Evolutionary conservation across 2,113 vertebrate species (phyloP), one percentile per base, ranked within the genome.

Genomic region (Pituophis catenifer): DNA sequence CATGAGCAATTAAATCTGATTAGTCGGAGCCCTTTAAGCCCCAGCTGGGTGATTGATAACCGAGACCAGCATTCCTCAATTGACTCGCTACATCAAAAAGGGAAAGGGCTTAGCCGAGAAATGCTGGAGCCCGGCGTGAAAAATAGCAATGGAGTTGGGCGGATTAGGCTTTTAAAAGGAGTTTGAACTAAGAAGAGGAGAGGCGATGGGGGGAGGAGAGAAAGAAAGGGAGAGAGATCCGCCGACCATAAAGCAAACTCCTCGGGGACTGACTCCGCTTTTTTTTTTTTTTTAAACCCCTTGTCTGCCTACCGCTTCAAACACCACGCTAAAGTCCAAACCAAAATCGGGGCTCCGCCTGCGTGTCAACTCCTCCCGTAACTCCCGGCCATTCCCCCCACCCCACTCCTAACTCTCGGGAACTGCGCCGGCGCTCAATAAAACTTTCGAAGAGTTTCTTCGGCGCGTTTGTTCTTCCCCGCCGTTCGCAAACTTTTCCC

Each of bases 1-100:
- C 97, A 98, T 96, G 97, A 98, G 98, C 98, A 98, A 98, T 98
- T 98, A 98, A 98, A 98, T 97, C 97, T 98, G 98, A 98, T 98
- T 98, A 98, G 98, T 96, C 97, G 96, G 97, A 97, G 97, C 97
- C 98, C 98, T 98, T 98, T 96, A 97, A 97, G 97, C 97, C 97
- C 98, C 98, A 98, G 98, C 98, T 98, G 98, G 97, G 98, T 98
- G 98, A 98, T 98, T 98, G 98, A 98, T 98, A 98, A 98, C 98
- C 97, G 96, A 97, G 97, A 97, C 97, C 96, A 96, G 96, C 98
- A 98, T 98, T 98, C 98, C 97, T 98, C 97, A 97, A 97, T 96
- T 96, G 97, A 97, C 96, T 97, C 94, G 95, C 97, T 96, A 98
- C 97, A 97, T 98, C 97, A 98, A 98, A 97, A 97, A 97, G 95